Base-by-base conservation (phyloP, 2,888 invertebrate genomes). In the Sturmia bella region DNA sequence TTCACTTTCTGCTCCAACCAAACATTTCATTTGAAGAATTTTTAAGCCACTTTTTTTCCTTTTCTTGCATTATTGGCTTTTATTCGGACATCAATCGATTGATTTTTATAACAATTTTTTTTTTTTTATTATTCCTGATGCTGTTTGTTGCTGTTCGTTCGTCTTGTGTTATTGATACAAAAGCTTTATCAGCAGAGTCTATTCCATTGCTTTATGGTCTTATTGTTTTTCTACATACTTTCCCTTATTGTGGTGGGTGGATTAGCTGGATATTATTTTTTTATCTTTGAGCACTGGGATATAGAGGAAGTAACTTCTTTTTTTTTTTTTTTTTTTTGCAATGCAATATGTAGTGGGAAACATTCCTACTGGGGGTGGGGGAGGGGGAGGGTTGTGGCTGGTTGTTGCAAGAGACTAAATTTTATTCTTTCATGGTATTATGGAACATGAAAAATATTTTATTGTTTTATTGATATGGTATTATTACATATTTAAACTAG, bases 381-480 rank as follows among this genome's bases (percentile, higher is more conserved):
- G 19, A 3, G 27, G n/a, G 37, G 21, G 19, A 13, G 0, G n/a
- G n/a, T n/a, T n/a, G n/a, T n/a, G n/a, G n/a, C 2, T 11, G 41
- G 9, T 11, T 41, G 41, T 2, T 41, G 43, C 5, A 1, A 39
- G 61, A 45, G 64, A 37, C 68, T 56, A 52, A 61, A 70, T 70
- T 70, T 68, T 43, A 37, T 76, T 61, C 61, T 32, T 75, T 57
- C 39, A 56, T 74, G 24, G 17, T 61, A 19, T 27, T 59, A 39
- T 15, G 13, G 24, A 56, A 6, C 15, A 19, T 17, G 39, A 64
- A 64, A 56, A 64, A 56, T 48, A 52, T 81, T 78, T 82, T 75
- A 82, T 82, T 82, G 78, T 82, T 82, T 82, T 82, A 82, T 78
- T 82, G 82, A 78, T 82, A 82, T 54, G 78, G 54, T 75, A 70